These are phyloP conservation scores for Yponomeuta evonymella DNA, from an alignment of 2,888 invertebrate genomes.

Conservation along the genomic window DNA sequence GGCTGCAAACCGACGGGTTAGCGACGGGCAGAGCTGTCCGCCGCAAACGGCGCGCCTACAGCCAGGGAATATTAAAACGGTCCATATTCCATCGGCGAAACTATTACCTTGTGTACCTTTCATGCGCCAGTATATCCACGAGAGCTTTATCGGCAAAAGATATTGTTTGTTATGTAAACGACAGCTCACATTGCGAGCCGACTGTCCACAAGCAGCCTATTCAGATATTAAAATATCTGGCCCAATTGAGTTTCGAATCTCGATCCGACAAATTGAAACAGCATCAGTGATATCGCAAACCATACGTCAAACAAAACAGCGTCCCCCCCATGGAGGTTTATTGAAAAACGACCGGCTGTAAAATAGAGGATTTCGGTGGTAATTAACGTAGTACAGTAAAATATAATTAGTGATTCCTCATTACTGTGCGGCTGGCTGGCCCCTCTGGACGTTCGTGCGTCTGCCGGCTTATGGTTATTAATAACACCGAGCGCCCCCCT, in stretches of 20 bases:
- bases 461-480: slow-evolving; percentile 76
- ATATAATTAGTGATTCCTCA: slow-evolving; percentile 77
- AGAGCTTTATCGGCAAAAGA: slow-evolving; percentile 10
- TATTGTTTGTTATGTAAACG: slow-evolving; percentile 13
- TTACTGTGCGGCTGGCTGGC: slow-evolving; percentile 67
- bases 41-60: slow-evolving; percentile 59
- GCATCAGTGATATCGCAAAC: slow-evolving; percentile 4
- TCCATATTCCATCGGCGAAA: slow-evolving; percentile 39
- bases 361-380: slow-evolving; percentile 7
- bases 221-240: neutral
- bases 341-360: slow-evolving; percentile 11
- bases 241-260: slow-evolving; percentile 12
- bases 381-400: slow-evolving; percentile 46
- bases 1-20: slow-evolving; percentile 44
- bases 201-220: neutral
- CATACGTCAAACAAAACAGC: neutral
- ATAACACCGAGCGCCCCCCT: slow-evolving; percentile 56
- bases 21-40: slow-evolving; percentile 65
- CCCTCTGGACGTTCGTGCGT: slow-evolving; percentile 77
- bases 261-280: slow-evolving; percentile 13
- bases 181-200: slow-evolving; percentile 4
- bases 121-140: slow-evolving; percentile 31
- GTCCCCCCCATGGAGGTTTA: slow-evolving; percentile 8
- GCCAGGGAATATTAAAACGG: slow-evolving; percentile 65
- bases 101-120: slow-evolving; percentile 44